phyloP scores from a whole-genome alignment of 2,888 invertebrate species.

The Eubasilissa splendida region DNA sequence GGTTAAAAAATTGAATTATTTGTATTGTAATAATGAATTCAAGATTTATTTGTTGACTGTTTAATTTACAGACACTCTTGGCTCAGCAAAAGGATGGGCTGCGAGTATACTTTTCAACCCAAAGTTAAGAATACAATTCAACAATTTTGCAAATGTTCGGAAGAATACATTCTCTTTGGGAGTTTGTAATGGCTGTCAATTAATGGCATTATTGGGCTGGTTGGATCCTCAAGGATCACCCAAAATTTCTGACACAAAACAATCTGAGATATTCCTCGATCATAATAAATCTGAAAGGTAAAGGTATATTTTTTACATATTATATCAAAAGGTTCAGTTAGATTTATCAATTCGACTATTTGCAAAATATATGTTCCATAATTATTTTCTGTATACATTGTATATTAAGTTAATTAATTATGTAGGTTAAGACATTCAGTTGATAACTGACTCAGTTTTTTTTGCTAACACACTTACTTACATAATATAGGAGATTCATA shows the following conservation, averaged over 20 bases:
- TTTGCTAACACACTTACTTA: too few relatives aligned
- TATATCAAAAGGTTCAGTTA: too few relatives aligned
- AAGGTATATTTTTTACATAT: not conserved
- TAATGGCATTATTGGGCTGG: slow-evolving; percentile 96
- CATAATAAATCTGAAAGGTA: slow-evolving; percentile 92
- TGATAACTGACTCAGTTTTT: too few relatives aligned
- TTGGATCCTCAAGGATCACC: slow-evolving; percentile 64
- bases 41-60: too few relatives aligned
- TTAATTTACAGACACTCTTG: slow-evolving; percentile 85
- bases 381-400: too few relatives aligned
- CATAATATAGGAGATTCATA: too few relatives aligned
- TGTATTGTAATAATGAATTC: too few relatives aligned
- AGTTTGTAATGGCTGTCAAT: slow-evolving; percentile 98
- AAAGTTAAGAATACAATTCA: slow-evolving; percentile 82
- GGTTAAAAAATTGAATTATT: too few relatives aligned
- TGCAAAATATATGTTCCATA: too few relatives aligned
- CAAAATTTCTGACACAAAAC: slow-evolving; percentile 57
- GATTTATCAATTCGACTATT: too few relatives aligned
- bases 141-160: slow-evolving; percentile 79
- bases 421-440: too few relatives aligned
- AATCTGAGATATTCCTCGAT: slow-evolving; percentile 79
- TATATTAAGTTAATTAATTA: too few relatives aligned
- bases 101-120: slow-evolving; percentile 90
- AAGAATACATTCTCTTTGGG: slow-evolving; percentile 94
- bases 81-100: slow-evolving; percentile 99